These are phyloP conservation scores for Ictalurus punctatus DNA, from an alignment of 2,113 vertebrate genomes.

Conservation along the genomic window DNA sequence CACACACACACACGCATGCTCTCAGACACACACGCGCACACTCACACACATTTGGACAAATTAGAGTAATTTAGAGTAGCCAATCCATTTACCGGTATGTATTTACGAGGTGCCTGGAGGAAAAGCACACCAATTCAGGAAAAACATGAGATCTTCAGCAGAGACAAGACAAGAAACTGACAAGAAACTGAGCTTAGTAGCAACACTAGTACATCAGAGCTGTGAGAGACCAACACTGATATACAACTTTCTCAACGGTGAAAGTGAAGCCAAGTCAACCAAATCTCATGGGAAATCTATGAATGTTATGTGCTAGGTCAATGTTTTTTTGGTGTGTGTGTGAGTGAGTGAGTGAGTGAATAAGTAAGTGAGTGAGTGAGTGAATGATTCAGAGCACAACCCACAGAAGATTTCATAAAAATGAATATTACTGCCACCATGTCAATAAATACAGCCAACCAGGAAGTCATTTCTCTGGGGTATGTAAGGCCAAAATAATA, in stretches of 20 bases:
- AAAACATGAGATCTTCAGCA: not conserved
- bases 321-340: not conserved
- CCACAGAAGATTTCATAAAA: not conserved
- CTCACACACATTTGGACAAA: not conserved
- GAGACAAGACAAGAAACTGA: not conserved
- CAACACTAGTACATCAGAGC: not conserved
- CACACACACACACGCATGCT: not conserved
- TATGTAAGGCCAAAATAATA: not conserved
- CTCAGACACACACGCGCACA: not conserved
- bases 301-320: not conserved
- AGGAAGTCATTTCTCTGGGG: not conserved
- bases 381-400: not conserved
- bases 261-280: not conserved
- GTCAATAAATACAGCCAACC: not conserved
- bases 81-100: conserved; percentile 3
- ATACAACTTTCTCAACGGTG: not conserved
- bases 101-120: not conserved
- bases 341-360: not conserved
- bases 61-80: conserved; percentile 17
- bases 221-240: not conserved
- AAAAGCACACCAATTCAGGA: not conserved
- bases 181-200: not conserved
- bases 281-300: not conserved
- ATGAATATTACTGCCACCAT: not conserved
- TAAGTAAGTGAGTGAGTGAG: too few species aligned